phyloP scores from a whole-genome alignment of 2,888 invertebrate species.

The Platynereis dumerilii region DNA sequence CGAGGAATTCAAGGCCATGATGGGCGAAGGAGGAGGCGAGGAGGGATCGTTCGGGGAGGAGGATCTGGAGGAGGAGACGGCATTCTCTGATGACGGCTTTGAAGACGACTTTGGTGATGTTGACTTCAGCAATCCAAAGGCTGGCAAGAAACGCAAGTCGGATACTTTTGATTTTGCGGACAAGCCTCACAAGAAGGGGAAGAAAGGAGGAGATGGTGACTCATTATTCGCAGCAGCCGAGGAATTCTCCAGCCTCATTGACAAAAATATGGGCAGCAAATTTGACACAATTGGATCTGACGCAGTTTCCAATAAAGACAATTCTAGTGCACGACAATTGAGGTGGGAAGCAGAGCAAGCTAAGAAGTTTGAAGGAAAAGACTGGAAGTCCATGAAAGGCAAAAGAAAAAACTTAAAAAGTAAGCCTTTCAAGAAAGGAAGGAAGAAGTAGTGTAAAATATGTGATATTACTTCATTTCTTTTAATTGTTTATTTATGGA shows the following conservation, averaged over 20 bases:
- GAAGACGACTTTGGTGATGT: constrained; percentile 36
- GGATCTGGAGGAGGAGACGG: constrained; percentile 48
- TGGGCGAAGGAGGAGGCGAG: constrained; percentile 46
- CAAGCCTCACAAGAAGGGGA: constrained; percentile 18
- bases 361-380: constrained; percentile 43
- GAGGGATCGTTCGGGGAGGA: constrained; percentile 36
- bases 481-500: too few relatives aligned
- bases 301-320: constrained; percentile 58
- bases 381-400: constrained; percentile 38
- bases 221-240: constrained; percentile 58
- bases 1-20: constrained; percentile 49
- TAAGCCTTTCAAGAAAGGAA: background rate
- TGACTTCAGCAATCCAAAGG: background rate
- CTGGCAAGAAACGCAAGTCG: background rate
- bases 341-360: constrained; percentile 61
- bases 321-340: constrained; percentile 61
- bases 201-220: constrained; percentile 12
- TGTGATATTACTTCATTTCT: background rate
- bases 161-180: constrained; percentile 26
- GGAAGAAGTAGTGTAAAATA: background rate
- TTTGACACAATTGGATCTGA: constrained; percentile 72
- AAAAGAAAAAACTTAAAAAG: constrained; percentile 14
- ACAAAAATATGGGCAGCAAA: constrained; percentile 75
- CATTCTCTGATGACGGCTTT: constrained; percentile 49
- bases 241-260: constrained; percentile 81